Evolutionary conservation across 2,888 invertebrate species (phyloP), one percentile per base, ranked within the genome.

Genomic region (Teleiodes luculella): DNA sequence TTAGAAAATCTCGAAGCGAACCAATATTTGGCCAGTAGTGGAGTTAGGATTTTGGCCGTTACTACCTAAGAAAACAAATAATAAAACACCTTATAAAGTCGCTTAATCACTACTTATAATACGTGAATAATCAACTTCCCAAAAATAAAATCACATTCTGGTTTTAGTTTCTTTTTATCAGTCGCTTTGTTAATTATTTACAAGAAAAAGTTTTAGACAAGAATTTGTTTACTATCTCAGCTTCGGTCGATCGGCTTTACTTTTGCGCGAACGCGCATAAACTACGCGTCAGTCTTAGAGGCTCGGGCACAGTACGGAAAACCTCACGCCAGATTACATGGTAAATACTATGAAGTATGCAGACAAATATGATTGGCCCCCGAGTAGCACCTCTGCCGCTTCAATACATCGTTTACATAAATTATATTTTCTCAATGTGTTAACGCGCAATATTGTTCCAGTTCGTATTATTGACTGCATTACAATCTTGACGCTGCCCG

Each of bases 271-370:
- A 73, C 67, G 66, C 64, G 65, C 65, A 70, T 75, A 73, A 78
- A 79, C 76, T 72, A 59, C 68, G 65, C 77, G 77, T 78, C 83
- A 74, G 66, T 76, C 65, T 61, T 57, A 61, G 61, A 70, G 64
- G 69, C 64, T 63, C 68, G 67, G 73, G 79, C 79, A 81, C 78
- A 81, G 78, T 77, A 80, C 76, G 74, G 74, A 71, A 77, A 70
- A 76, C 70, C 60, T 76, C 71, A 67, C 62, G 65, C 72, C 53
- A 65, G 68, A 74, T 78, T 75, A 74, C 59, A 68, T 66, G 28
- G 49, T 37, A 36, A 37, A 49, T 28, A 37, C 13, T 37, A 16
- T 49, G 13, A 62, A 39, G 45, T 24, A 24, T 55, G 39, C 24
- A 41, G 45, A 43, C 58, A 52, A 55, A 48, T 35, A 48, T 55